Base-by-base conservation (phyloP, 2,888 invertebrate genomes). In the Drosophila dives region DNA sequence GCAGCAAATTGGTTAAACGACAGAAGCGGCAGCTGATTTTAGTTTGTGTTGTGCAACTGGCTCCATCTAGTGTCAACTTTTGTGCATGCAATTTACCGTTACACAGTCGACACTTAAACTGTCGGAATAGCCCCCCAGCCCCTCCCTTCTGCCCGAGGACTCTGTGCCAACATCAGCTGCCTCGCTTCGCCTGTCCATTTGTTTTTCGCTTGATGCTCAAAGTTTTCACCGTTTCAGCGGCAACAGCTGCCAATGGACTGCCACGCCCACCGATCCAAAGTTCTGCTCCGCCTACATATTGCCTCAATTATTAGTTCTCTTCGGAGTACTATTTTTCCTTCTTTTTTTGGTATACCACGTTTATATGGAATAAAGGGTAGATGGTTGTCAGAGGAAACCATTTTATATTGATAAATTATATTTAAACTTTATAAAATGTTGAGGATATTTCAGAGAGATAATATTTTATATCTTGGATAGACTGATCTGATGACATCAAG, bases 91-190 rank as follows among this genome's bases (percentile, higher is more conserved):
- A 76, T 83, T 89, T 81, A 87, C 80, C 77, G 72, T 75, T 75
- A 79, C 79, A 64, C 63, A 53, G 68, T 60, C 60, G 73, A 72
- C 75, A 75, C 77, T 77, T 69, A 74, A 81, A 79, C 60, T 74
- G 84, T 79, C 72, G 51, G 48, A 69, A 54, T 66, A 40, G 42
- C 45, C 17, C 2, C 26, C 2, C 15, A n/a, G 0, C 15, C 29
- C 54, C 15, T 1, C 23, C 20, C 20, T 12, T 7, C 33, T 38
- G 61, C 48, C 65, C 68, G 15, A 8, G 26, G 3, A 38, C 29
- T 20, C 32, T 32, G 40, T 81, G 86, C 77, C 89, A 88, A 80
- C 81, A 88, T 71, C 90, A 88, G 89, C 77, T 88, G 86, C 73
- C 60, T 15, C 49, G 10, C 29, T 29, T 49, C 29, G 36, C 8